Evolutionary conservation across 1,140 invertebrate genomes (phyloP).

Genomic region (Drosophila trapezifrons): DNA sequence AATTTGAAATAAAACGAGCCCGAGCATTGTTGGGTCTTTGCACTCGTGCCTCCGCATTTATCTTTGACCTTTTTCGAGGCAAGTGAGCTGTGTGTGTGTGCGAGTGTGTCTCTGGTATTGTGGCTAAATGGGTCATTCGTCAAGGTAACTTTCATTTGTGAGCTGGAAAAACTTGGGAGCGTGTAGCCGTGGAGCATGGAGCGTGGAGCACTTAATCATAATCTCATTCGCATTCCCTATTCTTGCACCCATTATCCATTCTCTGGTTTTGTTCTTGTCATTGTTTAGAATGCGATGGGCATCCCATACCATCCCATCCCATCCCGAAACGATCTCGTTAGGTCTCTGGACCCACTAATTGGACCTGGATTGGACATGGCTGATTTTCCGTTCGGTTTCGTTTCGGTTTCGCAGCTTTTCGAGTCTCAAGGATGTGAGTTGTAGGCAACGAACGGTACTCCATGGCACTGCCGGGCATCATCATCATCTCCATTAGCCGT

Average conservation of each 20-base stretch:
- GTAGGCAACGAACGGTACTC: conserved; percentile 41
- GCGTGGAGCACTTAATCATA: conserved; percentile 75
- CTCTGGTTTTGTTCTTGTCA: conserved; percentile 68
- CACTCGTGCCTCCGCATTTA: conserved; percentile 59
- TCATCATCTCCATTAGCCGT: conserved; percentile 49
- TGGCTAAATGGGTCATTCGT: conserved; percentile 82
- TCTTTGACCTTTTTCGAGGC: conserved; percentile 69
- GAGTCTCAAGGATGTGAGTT: conserved; percentile 11
- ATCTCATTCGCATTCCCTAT: conserved; percentile 64
- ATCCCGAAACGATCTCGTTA: conserved; percentile 13
- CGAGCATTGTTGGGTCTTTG: conserved; percentile 41
- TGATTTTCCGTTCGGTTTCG: conserved; percentile 18
- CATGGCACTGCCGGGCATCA: conserved; percentile 8
- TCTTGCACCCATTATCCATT: conserved; percentile 6
- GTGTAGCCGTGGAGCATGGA: conserved; percentile 34
- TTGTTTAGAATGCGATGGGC: conserved; percentile 45
- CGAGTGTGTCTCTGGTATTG: conserved; percentile 56
- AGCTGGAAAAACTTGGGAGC: conserved; percentile 65
- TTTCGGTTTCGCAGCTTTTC: conserved; percentile 13
- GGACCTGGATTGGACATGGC: conserved; percentile 27
- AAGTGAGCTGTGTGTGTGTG: conserved; percentile 8
- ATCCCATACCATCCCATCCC: background rate
- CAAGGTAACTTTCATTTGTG: conserved; percentile 83
- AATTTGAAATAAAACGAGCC: conserved; percentile 50
- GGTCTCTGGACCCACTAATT: conserved; percentile 26